Conservation (phyloP, 1,140 invertebrate genomes). For the Teleopsis dalmanni region DNA sequence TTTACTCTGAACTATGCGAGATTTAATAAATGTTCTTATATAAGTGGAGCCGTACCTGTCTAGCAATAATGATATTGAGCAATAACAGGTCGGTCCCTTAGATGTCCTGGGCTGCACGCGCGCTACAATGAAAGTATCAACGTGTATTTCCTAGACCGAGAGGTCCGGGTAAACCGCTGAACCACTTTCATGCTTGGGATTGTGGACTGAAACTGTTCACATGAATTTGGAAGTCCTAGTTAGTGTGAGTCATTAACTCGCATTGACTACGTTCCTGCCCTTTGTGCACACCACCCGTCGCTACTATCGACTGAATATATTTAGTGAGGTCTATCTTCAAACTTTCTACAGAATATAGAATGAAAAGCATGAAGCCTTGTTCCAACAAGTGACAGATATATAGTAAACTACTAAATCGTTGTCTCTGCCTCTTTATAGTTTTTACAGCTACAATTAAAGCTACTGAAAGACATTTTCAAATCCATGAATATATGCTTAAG, state of each 20-base stretch:
- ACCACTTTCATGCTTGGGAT: constrained; percentile 74
- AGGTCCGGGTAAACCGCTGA: constrained; percentile 68
- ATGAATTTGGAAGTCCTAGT: constrained; percentile 83
- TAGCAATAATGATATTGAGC: constrained; percentile 18
- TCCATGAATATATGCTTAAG: no score
- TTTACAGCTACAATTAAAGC: no score
- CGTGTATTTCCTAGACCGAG: constrained; percentile 52
- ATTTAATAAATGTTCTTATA: no score
- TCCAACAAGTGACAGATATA: no score
- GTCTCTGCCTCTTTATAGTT: no score
- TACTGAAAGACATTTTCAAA: no score
- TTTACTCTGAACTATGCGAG: no score
- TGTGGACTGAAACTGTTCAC: constrained; percentile 72
- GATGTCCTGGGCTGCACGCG: constrained; percentile 9
- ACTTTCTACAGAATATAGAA: no score
- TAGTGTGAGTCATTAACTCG: constrained; percentile 76
- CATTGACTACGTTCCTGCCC: constrained; percentile 80
- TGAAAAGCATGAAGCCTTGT: no score
- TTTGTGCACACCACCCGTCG: constrained; percentile 80
- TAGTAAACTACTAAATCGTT: no score
- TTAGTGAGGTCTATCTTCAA: constrained; percentile 17
- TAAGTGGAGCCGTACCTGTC: no score
- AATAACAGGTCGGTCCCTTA: constrained; percentile 16
- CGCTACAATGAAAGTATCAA: constrained; percentile 10
- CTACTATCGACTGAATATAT: constrained; percentile 79